phyloP scores from a whole-genome alignment of 2,113 vertebrate genomes.

The Solea solea region DNA sequence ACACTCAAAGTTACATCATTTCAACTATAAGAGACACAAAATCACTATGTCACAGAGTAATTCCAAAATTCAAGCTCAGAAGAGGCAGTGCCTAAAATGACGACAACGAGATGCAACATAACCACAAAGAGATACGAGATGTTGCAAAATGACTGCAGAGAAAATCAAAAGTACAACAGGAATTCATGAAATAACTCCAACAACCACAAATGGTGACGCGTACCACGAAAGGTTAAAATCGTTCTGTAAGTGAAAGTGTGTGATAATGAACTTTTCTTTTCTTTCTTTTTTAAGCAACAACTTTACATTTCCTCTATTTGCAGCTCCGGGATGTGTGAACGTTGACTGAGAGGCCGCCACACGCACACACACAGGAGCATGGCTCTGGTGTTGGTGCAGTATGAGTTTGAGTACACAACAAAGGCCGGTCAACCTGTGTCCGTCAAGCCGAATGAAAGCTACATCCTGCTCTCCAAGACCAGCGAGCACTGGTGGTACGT shows the following conservation, averaged over 20 bases:
- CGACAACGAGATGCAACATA: not conserved
- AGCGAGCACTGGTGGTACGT: constrained; percentile 96
- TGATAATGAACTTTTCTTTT: not conserved
- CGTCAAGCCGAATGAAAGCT: constrained; percentile 90
- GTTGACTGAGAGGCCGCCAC: not conserved
- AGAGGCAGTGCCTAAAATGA: not conserved
- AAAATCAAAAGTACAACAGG: not conserved
- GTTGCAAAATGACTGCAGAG: not conserved
- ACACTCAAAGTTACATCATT: too few relatives aligned
- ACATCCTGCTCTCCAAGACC: constrained; percentile 86
- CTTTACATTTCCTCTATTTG: constrained; percentile 41
- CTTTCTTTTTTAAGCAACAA: not conserved
- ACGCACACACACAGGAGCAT: constrained; percentile 54
- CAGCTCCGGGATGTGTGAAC: constrained; percentile 38
- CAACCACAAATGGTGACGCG: too few relatives aligned
- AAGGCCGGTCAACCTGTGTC: constrained; percentile 85
- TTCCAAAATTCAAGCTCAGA: too few relatives aligned
- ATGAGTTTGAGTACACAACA: constrained; percentile 86
- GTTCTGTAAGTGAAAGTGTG: not conserved
- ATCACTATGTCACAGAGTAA: not conserved
- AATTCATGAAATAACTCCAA: too few relatives aligned
- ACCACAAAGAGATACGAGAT: not conserved
- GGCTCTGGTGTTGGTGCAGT: constrained; percentile 86
- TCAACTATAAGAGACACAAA: not conserved
- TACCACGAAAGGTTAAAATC: not conserved